These are phyloP conservation scores for Dione vanillae DNA, from an alignment of 2,888 invertebrate species.

Conservation along the genomic window DNA sequence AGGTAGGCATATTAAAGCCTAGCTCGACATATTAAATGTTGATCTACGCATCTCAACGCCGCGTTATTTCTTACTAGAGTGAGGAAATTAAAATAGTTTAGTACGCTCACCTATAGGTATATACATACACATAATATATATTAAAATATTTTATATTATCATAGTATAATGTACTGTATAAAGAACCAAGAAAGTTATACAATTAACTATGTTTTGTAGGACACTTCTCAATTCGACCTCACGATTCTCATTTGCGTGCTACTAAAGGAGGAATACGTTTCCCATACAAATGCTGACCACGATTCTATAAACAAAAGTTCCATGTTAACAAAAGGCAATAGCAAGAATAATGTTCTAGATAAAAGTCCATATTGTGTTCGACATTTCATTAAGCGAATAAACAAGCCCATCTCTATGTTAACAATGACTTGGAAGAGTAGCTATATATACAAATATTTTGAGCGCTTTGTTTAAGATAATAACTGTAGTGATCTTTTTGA, in stretches of 20 bases:
- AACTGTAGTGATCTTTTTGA: too few relatives aligned
- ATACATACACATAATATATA: too few relatives aligned
- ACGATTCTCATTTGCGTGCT: constrained; percentile 34
- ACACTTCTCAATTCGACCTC: constrained; percentile 19
- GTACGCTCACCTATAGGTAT: too few relatives aligned
- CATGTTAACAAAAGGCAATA: constrained; percentile 33
- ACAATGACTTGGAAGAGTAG: constrained; percentile 13
- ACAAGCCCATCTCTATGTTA: constrained; percentile 25
- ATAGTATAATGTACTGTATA: background rate
- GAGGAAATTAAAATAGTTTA: too few relatives aligned
- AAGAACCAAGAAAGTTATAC: constrained; percentile 38
- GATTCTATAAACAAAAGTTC: constrained; percentile 26
- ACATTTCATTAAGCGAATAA: constrained; percentile 26
- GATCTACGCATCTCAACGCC: too few relatives aligned
- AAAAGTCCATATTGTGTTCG: constrained; percentile 15
- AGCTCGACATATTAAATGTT: too few relatives aligned
- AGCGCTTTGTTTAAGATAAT: background rate
- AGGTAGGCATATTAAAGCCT: too few relatives aligned
- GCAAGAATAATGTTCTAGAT: constrained; percentile 32
- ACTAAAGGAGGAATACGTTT: constrained; percentile 22
- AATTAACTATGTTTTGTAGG: constrained; percentile 32
- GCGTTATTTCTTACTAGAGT: too few relatives aligned
- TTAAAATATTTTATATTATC: too few relatives aligned
- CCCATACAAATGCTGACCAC: constrained; percentile 40
- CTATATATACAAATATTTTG: background rate